phyloP scores from a whole-genome alignment of 2,113 vertebrate genomes.

The Thalassoma bifasciatum region DNA sequence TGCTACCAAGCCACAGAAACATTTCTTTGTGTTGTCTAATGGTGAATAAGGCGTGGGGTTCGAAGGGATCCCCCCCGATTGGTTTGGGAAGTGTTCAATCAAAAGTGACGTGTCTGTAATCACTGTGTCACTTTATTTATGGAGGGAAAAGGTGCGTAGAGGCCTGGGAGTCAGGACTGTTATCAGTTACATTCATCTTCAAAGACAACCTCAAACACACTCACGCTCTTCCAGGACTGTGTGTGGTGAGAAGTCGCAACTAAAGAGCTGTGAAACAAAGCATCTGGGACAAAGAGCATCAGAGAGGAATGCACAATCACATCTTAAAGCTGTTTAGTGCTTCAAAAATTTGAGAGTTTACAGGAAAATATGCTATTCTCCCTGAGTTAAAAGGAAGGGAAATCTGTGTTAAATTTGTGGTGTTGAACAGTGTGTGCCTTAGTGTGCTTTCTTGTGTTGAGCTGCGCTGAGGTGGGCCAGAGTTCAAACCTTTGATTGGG shows the following conservation, averaged over 20 bases:
- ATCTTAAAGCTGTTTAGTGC: constrained; percentile 7
- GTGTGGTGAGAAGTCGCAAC: constrained; percentile 12
- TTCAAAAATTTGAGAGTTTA: constrained; percentile 2
- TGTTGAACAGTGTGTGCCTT: background rate
- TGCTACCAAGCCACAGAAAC: constrained; percentile 23
- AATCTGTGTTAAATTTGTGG: constrained; percentile 36
- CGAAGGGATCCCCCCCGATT: background rate
- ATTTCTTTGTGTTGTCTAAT: constrained; percentile 16
- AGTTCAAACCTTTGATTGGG: constrained; percentile 34
- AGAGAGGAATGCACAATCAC: constrained; percentile 6
- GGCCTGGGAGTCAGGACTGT: constrained; percentile 13
- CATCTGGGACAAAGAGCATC: constrained; percentile 47
- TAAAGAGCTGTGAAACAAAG: constrained; percentile 31
- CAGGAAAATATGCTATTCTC: constrained; percentile 10
- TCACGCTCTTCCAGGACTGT: constrained; percentile 6
- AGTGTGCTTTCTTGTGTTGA: background rate
- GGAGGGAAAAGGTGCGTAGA: background rate
- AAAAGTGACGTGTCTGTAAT: constrained; percentile 27
- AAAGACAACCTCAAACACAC: constrained; percentile 22
- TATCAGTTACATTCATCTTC: constrained; percentile 53
- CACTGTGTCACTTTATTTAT: constrained; percentile 39
- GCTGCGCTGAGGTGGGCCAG: constrained; percentile 8
- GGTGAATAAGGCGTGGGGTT: constrained; percentile 40
- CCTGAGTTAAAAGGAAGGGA: constrained; percentile 19
- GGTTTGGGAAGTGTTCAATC: constrained; percentile 23